Base-by-base conservation (phyloP, 2,113 vertebrate genomes). In the Oenanthe melanoleuca region DNA sequence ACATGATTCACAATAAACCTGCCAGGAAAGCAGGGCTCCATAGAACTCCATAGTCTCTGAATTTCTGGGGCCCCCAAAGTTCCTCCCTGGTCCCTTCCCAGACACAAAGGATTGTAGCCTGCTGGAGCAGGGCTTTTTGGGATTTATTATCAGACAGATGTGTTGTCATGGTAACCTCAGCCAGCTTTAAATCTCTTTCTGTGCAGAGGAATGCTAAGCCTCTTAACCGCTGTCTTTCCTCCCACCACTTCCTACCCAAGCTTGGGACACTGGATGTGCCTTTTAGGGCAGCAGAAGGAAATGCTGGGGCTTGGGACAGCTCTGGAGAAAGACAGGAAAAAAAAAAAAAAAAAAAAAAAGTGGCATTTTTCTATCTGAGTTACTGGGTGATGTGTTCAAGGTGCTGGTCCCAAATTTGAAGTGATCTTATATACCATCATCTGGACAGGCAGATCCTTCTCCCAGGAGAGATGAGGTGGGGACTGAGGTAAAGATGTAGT, bases 151-250 rank as follows among this genome's bases (percentile, higher is more conserved):
- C 91, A 93, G 94, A 52, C 96, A 97, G 93, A 95, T 96, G 94
- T 96, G 96, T 97, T 8, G 89, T 87, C 96, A 97, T 97, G 93
- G 97, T 93, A 97, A 98, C 96, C 64, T 60, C 45, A 93, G 87
- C 49, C 86, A 95, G 88, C 95, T 97, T 80, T 94, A 96, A 91
- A 95, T 94, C 93, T 96, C 92, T 67, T 82, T 93, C 60, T 31
- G 49, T 95, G 80, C 80, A 70, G 86, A 91, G 73, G 93, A 92
- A 95, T 88, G 88, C 85, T 97, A 96, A 96, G 88, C 94, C 75
- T 94, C 93, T 96, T 95, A 94, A 91, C 64, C 0, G 0, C 80
- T 80, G 84, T 85, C 89, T 89, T 93, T 93, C 63, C 56, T 93
- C 60, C 42, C n/a, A 70, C 45, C 38, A 33, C 64, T 83, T 92